Evolutionary conservation across 2,888 invertebrate genomes (phyloP).

Genomic region (Gonocerus acuteangulatus): DNA sequence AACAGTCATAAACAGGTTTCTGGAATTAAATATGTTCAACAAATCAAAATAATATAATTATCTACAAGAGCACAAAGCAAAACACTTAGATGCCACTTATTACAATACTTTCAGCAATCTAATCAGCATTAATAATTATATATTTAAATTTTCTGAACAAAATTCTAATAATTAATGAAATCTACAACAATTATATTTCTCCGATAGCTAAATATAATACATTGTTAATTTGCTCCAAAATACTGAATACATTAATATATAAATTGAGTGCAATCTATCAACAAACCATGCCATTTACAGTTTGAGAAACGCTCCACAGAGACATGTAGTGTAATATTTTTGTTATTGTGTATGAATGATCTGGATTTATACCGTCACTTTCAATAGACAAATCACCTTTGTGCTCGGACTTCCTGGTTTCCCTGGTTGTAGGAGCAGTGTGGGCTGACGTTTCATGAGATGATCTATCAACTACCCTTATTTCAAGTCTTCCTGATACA

Average conservation of each 20-base stretch:
- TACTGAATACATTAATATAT: neutral
- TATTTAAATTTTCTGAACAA: no score
- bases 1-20: no score
- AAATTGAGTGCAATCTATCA: neutral
- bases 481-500: conserved; percentile 73
- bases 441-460: conserved; percentile 34
- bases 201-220: no score
- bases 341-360: neutral
- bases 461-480: conserved; percentile 52
- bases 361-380: neutral
- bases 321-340: neutral
- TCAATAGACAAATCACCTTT: conserved; percentile 28
- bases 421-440: conserved; percentile 23
- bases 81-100: neutral
- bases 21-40: no score
- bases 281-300: conserved; percentile 27
- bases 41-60: no score
- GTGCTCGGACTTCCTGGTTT: conserved; percentile 27
- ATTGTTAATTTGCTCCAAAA: neutral
- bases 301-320: conserved; percentile 1
- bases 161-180: no score
- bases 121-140: no score
- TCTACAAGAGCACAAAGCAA: no score
- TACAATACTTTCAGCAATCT: no score
- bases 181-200: no score